A percentile compares a stretch with the other conserved stretches of the same genome.
These are phyloP conservation scores for Carterocephalus palaemon DNA, from an alignment of 2,888 invertebrate genomes.

Conservation along the genomic window DNA sequence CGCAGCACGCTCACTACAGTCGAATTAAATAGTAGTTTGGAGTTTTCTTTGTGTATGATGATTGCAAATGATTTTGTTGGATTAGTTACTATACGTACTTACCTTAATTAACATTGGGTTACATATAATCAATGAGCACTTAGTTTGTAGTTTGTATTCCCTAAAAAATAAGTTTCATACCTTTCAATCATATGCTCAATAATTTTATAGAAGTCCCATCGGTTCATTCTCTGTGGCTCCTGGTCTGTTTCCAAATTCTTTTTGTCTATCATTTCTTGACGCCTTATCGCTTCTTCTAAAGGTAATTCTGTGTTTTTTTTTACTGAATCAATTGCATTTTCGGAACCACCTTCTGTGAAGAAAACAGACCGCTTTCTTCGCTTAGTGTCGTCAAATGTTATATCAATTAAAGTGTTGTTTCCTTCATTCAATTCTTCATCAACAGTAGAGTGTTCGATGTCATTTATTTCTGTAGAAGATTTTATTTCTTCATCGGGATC, in stretches of 20 bases:
- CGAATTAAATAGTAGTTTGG: too few species aligned
- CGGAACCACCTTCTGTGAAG: slow-evolving; percentile 59
- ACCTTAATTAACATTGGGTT: background rate
- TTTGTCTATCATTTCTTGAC: slow-evolving; percentile 69
- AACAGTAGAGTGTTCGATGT: slow-evolving; percentile 32
- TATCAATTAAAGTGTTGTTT: slow-evolving; percentile 62
- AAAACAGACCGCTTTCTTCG: slow-evolving; percentile 54
- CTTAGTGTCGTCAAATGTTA: slow-evolving; percentile 53
- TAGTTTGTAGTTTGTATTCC: background rate
- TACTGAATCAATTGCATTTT: slow-evolving; percentile 37
- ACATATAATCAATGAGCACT: background rate
- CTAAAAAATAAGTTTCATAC: slow-evolving; percentile 54
- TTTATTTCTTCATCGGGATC: slow-evolving; percentile 32
- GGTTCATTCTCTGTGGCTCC: slow-evolving; percentile 67
- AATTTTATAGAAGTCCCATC: slow-evolving; percentile 84
- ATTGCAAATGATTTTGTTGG: background rate
- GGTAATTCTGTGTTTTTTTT: slow-evolving; percentile 49
- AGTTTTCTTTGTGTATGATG: too few species aligned
- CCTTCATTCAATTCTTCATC: slow-evolving; percentile 37
- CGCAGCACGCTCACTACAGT: too few species aligned
- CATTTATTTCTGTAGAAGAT: slow-evolving; percentile 37
- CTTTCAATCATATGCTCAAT: slow-evolving; percentile 79
- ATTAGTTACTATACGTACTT: background rate
- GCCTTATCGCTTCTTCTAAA: slow-evolving; percentile 66
- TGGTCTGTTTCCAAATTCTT: slow-evolving; percentile 44